A percentile compares a stretch with the other conserved stretches of the same genome.
Conservation (phyloP, 2,113 vertebrate genomes). For the Psilopsiagon aurifrons region DNA sequence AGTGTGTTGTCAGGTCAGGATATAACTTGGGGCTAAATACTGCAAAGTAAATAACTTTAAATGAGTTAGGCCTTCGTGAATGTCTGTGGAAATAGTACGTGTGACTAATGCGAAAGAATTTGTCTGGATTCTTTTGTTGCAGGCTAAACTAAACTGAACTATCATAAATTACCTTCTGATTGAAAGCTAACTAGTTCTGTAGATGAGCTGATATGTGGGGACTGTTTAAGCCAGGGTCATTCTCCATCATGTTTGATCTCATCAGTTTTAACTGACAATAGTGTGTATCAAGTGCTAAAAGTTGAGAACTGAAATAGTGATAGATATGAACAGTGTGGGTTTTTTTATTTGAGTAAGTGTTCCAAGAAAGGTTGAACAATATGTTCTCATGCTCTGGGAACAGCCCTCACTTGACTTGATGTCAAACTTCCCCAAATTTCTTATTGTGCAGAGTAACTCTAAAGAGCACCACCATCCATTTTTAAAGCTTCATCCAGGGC, state of each 20-base stretch:
- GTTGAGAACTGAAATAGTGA: neutral
- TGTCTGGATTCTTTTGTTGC: neutral
- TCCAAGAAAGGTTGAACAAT: neutral
- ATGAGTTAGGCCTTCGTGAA: neutral
- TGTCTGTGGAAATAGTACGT: neutral
- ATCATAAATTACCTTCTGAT: neutral
- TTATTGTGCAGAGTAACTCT: neutral
- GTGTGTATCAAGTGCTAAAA: neutral
- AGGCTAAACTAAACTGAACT: neutral
- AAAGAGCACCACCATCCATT: neutral
- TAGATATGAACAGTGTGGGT: neutral
- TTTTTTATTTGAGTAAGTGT: neutral
- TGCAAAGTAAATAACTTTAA: neutral
- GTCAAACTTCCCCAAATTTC: neutral
- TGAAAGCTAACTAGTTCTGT: neutral
- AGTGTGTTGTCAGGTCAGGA: neutral
- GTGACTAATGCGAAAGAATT: neutral
- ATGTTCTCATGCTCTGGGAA: neutral
- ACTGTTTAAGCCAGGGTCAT: neutral
- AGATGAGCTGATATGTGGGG: neutral
- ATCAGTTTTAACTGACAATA: neutral
- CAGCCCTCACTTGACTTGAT: neutral
- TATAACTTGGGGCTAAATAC: neutral
- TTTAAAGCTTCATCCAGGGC: neutral
- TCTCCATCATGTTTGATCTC: neutral